These are phyloP conservation scores for Diorhabda carinulata DNA, from an alignment of 1,140 invertebrate species.

Conservation along the genomic window DNA sequence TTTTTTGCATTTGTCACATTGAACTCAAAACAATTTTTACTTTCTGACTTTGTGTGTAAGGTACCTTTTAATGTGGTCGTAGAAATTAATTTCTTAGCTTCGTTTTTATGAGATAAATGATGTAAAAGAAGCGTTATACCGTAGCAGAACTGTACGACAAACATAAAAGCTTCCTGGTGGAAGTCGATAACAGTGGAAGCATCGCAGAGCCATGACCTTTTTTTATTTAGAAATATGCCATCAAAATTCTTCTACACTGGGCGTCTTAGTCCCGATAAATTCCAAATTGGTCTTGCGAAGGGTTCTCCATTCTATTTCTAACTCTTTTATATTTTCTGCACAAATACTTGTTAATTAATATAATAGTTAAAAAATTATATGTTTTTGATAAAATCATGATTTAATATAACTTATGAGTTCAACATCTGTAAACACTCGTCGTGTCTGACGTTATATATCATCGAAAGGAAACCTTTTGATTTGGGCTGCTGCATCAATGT, in stretches of 20 bases:
- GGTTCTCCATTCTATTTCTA: constrained; percentile 13
- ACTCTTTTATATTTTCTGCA: constrained; percentile 16
- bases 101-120: too few relatives aligned
- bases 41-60: too few relatives aligned
- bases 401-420: not conserved
- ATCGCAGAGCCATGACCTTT: not conserved
- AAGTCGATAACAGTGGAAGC: too few relatives aligned
- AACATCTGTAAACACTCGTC: constrained; percentile 12
- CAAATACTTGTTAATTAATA: constrained; percentile 14
- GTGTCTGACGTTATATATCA: constrained; percentile 6
- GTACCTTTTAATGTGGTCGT: too few relatives aligned
- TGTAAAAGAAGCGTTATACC: too few relatives aligned
- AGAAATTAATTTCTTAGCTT: too few relatives aligned
- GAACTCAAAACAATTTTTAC: too few relatives aligned
- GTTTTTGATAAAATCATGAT: constrained; percentile 7
- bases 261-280: constrained; percentile 5
- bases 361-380: constrained; percentile 6
- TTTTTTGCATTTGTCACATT: too few relatives aligned
- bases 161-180: too few relatives aligned
- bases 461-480: constrained; percentile 3
- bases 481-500: not conserved
- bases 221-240: constrained; percentile 1
- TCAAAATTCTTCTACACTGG: not conserved
- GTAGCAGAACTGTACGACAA: too few relatives aligned
- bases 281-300: constrained; percentile 10